Base-by-base conservation (phyloP, 2,888 invertebrate genomes). In the Theretra japonica region DNA sequence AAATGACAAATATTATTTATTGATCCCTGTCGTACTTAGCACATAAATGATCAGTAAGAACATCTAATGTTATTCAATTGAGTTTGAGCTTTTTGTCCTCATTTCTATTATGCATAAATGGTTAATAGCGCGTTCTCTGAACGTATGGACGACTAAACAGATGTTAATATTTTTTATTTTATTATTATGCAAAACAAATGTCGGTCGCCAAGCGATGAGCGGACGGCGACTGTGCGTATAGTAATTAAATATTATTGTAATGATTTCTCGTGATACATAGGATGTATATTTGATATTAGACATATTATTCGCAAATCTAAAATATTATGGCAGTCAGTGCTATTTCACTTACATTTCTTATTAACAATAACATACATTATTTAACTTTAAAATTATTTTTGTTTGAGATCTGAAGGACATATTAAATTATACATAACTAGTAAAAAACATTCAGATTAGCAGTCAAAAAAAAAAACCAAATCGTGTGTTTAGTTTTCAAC, bases 111-210 rank as follows among this genome's bases (percentile, higher is more conserved):
- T 73, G 71, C 74, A 75, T 77, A 78, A 80, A 76, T 79, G 79
- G 75, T 62, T 68, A 75, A 74, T 73, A 78, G 77, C 75, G 70
- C 75, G 50, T 73, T 74, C 73, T 72, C 70, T 76, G 74, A 76
- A 78, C 69, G 73, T 75, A 77, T 75, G 74, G 74, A 80, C 77
- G 77, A 79, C 76, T 77, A 79, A 81, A 80, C 77, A 81, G 81
- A 80, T 79, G 79, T 73, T 73, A 73, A 76, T 75, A 74, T 65
- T 73, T 80, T 75, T 75, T 76, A 74, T 78, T 79, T 78, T 79
- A 75, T 77, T 77, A 75, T 77, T 77, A 78, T 79, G 77, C 75
- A 77, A 80, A 78, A 75, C 72, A 72, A 59, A 30, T 62, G 70
- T 23, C 68, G 60, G 41, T 41, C 11, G 17, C 30, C 59, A 80